Evolutionary conservation across 2,888 invertebrate species (phyloP), one percentile per base, ranked within the genome.

Genomic region (Carabus problematicus): DNA sequence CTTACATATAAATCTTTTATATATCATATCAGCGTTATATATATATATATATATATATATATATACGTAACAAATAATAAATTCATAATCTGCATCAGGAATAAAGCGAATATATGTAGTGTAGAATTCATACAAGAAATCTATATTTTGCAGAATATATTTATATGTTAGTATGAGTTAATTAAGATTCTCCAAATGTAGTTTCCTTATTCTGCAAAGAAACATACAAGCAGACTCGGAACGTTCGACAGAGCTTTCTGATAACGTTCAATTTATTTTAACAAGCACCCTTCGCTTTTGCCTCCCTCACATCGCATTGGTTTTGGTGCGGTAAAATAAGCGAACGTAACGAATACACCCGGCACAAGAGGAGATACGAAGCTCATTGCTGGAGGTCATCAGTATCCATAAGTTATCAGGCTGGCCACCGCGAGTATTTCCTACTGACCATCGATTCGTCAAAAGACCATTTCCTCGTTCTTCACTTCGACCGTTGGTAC

Each of bases 371-470:
- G 62, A 69, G 61, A 69, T 61, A 55, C 55, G 77, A 79, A 75
- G 76, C 85, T 89, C 88, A 89, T 89, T 89, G 87, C 83, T 80
- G 79, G 81, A 83, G 85, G 88, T 88, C 89, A 89, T 89, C 89
- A 89, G 89, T 89, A 89, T 89, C 87, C 89, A 89, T 89, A 89
- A 89, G 88, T 84, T 88, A 89, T 89, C 85, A 88, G 87, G 76
- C 78, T 69, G 69, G 54, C 59, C 67, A 54, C 64, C 43, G 6
- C 19, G 16, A 43, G n/a, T 11, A 45, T 56, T 14, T 43, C 14
- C 42, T 19, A 49, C 49, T 59, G 56, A 19, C 41, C 41, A 56
- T 52, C 40, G 55, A 56, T 45, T 45, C 14, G 39, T 40, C 29
- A 12, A 39, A n/a, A 29, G 56, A 11, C 29, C 14, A 29, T 29